Conservation (phyloP, 1,140 invertebrate species). For the Anthonomus grandis region DNA sequence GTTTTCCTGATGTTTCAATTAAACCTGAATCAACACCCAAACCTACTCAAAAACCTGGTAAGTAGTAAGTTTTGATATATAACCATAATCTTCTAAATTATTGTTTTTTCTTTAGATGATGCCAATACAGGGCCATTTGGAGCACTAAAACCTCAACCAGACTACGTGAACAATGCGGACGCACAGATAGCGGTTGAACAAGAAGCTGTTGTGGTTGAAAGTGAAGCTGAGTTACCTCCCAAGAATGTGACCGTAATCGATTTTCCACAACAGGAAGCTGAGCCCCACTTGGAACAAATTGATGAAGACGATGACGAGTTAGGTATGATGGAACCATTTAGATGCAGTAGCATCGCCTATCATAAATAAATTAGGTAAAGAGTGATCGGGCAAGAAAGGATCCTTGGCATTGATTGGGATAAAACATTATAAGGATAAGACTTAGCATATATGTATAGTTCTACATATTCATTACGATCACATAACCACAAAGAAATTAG, state of each 20-base stretch:
- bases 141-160: conserved; percentile 16
- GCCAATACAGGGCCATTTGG: no score
- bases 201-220: conserved; percentile 35
- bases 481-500: no score
- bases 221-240: conserved; percentile 25
- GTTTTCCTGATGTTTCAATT: background rate
- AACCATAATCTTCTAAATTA: background rate
- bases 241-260: conserved; percentile 40
- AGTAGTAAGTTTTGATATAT: background rate
- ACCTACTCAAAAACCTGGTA: no score
- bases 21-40: background rate
- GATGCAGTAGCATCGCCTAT: no score
- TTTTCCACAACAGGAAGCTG: conserved; percentile 36
- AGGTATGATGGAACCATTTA: conserved; percentile 19
- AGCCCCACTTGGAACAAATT: conserved; percentile 32
- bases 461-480: no score
- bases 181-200: conserved; percentile 30
- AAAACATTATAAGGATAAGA: no score
- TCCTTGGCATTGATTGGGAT: no score
- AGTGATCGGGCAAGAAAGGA: no score
- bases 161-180: conserved; percentile 37
- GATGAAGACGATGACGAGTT: conserved; percentile 39
- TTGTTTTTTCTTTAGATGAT: no score
- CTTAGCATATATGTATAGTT: no score
- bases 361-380: no score